Evolutionary conservation across 2,888 invertebrate genomes (phyloP).

Genomic region (Bombylius major): DNA sequence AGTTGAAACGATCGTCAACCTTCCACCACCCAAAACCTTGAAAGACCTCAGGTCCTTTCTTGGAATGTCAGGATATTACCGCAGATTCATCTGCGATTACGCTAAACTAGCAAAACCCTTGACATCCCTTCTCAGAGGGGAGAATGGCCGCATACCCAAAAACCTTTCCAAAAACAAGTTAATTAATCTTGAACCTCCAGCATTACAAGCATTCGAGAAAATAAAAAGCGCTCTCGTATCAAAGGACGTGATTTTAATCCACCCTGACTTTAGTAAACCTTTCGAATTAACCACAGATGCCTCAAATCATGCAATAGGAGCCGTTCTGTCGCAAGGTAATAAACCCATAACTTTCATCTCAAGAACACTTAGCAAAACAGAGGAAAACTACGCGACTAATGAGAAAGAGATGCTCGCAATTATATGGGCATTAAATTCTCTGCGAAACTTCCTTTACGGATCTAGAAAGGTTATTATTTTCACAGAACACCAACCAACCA

Average conservation of each 20-base stretch:
- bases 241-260: neutral
- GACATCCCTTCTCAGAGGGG: no score
- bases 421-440: slow-evolving; percentile 7
- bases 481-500: slow-evolving; percentile 12
- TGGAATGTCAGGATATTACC: slow-evolving; percentile 15
- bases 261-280: neutral
- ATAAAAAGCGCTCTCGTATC: no score
- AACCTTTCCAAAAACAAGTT: slow-evolving; percentile 8
- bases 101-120: slow-evolving; percentile 15
- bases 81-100: slow-evolving; percentile 15
- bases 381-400: slow-evolving; percentile 10
- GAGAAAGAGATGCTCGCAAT: slow-evolving; percentile 12
- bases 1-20: slow-evolving; percentile 14
- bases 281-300: slow-evolving; percentile 9
- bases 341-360: slow-evolving; percentile 9
- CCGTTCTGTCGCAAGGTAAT: neutral
- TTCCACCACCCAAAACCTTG: slow-evolving; percentile 12
- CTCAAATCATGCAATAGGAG: slow-evolving; percentile 2
- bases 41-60: slow-evolving; percentile 14
- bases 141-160: slow-evolving; percentile 2
- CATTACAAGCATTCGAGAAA: no score
- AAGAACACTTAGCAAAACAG: slow-evolving; percentile 10
- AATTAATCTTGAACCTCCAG: no score
- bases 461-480: slow-evolving; percentile 9
- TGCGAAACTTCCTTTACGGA: slow-evolving; percentile 10